These are phyloP conservation scores for Grammomys dolichurus DNA, from an alignment of 2,113 vertebrate genomes.

Conservation along the genomic window DNA sequence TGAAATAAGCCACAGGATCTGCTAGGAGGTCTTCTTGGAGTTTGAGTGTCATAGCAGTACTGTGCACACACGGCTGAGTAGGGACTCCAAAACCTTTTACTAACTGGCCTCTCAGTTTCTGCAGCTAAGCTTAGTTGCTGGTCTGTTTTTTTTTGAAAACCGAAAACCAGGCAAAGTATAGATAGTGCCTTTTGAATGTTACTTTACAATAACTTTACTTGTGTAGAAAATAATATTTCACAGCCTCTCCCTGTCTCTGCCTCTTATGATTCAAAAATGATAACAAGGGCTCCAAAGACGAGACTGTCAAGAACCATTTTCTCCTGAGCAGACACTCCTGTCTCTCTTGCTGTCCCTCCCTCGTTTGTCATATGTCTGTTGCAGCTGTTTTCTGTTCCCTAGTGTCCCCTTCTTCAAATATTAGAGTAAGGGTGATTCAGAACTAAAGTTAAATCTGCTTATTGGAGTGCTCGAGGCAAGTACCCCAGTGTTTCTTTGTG, in stretches of 20 bases:
- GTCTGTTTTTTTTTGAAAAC: not conserved
- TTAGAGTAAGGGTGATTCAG: conserved; percentile 30
- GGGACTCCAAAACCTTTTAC: not conserved
- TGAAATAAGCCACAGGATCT: conserved; percentile 1
- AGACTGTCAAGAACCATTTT: not conserved
- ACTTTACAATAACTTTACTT: not conserved
- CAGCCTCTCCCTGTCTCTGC: not conserved
- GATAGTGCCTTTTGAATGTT: conserved; percentile 25
- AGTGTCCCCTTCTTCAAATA: conserved; percentile 29
- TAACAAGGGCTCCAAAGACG: not conserved
- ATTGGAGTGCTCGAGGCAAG: not conserved
- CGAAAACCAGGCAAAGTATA: not conserved
- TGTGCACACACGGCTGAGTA: not conserved
- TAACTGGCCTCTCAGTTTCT: not conserved
- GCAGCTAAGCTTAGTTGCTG: not conserved
- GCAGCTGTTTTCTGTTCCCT: not conserved
- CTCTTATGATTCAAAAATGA: not conserved
- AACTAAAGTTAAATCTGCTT: conserved; percentile 34
- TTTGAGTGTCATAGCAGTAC: not conserved
- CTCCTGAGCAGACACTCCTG: not conserved
- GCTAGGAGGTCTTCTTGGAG: conserved; percentile 24
- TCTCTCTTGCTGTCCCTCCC: not conserved
- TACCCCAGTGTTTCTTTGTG: conserved; percentile 29
- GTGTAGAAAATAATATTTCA: too few species aligned
- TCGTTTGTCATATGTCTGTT: not conserved